Base-by-base conservation (phyloP, 2,888 invertebrate species). In the Myathropa florea region DNA sequence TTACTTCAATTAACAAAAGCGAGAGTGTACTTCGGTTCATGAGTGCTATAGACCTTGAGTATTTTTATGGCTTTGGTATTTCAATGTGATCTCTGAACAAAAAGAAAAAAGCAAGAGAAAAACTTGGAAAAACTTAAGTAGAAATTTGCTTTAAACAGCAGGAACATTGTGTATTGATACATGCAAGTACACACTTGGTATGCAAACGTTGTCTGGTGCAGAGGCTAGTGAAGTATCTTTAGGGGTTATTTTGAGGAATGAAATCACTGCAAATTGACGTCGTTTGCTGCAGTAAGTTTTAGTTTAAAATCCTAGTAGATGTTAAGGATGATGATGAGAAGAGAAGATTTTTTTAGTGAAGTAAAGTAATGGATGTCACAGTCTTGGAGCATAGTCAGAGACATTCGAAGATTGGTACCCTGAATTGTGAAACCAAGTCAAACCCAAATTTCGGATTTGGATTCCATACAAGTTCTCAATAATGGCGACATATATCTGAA, bases 1-100 rank as follows among this genome's bases (percentile, higher is more conserved):
- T 86, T 75, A 86, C 82, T 86, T 86, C 86, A 86, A 86, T 86
- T 86, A 83, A 86, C 70, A 86, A 86, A 86, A 86, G 86, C 86
- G 83, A 82, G 86, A 83, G 79, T 86, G 75, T 73, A 86, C 83
- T 82, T 78, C 61, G 65, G 60, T 76, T 75, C 26, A 30, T 73
- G 68, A 73, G 85, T 78, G 76, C 59, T 67, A 23, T 68, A 65
- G 85, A 82, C 85, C 85, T 82, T 86, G 85, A 55, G 61, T 28
- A 61, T 57, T 55, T 67, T 65, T 70, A 80, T 84, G 84, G 75
- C 83, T 84, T 79, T 84, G 79, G 75, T 60, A 75, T 84, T 78
- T 78, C 55, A 70, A 76, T 63, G 77, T 57, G 23, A 57, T 23
- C 24, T 57, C 24, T 57, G 24, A 57, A 6, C 10, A 57, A 57